These are phyloP conservation scores for Leptothorax acervorum DNA, from an alignment of 2,888 invertebrate species.

Conservation along the genomic window DNA sequence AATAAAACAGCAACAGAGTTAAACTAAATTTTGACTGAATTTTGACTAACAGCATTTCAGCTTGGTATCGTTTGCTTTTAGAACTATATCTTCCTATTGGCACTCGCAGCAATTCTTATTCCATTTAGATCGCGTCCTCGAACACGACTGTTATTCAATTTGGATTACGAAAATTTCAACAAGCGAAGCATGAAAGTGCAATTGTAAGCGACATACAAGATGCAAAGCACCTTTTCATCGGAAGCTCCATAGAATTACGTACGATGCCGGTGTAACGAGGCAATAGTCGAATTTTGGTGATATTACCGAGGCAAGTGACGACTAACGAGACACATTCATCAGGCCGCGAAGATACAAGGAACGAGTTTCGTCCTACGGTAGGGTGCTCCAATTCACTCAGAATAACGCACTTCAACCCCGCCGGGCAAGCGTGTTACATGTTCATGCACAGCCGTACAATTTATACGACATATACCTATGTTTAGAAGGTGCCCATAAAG, in stretches of 20 bases:
- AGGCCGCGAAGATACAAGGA: constrained; percentile 73
- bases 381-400: constrained; percentile 73
- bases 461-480: constrained; percentile 64
- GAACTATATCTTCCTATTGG: neutral
- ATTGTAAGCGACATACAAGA: constrained; percentile 34
- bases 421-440: constrained; percentile 31
- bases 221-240: constrained; percentile 42
- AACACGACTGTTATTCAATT: constrained; percentile 28
- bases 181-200: constrained; percentile 23
- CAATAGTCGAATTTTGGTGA: constrained; percentile 76
- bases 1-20: neutral
- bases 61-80: neutral
- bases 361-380: constrained; percentile 67
- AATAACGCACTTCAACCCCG: constrained; percentile 72
- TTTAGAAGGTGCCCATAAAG: constrained; percentile 48
- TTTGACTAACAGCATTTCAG: neutral
- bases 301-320: constrained; percentile 74
- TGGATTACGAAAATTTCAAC: constrained; percentile 21
- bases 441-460: constrained; percentile 60
- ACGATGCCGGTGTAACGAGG: constrained; percentile 65
- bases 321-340: constrained; percentile 79
- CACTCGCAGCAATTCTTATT: neutral
- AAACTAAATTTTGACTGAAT: neutral
- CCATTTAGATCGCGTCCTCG: neutral
- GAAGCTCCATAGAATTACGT: constrained; percentile 48